Conservation (phyloP, 2,797 vertebrate species). For the Acanthurus tractus region DNA sequence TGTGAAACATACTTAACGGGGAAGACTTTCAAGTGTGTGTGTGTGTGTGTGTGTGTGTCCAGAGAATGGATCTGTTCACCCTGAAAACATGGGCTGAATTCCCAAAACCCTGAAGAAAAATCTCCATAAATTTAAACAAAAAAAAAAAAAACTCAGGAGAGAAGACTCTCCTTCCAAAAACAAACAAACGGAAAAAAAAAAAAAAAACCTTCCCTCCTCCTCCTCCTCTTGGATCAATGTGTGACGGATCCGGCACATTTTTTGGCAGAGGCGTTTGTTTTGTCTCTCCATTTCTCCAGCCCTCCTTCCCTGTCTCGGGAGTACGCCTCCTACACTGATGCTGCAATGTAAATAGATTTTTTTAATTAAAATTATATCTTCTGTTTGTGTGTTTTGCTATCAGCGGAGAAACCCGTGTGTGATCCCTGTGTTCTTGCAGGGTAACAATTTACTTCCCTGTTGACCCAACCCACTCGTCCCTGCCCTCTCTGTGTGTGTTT, state of each 20-base stretch:
- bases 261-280: constrained; percentile 71
- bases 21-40: constrained; percentile 6
- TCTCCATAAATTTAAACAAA: constrained; percentile 39
- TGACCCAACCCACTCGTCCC: constrained; percentile 49
- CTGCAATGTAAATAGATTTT: constrained; percentile 66
- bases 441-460: constrained; percentile 56
- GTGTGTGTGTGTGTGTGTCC: constrained; percentile 30
- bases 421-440: constrained; percentile 40
- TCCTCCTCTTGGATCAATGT: constrained; percentile 62
- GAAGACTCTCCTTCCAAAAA: constrained; percentile 40
- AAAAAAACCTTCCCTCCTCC: background rate
- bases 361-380: constrained; percentile 73
- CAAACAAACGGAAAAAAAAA: too few relatives aligned
- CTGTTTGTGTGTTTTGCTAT: constrained; percentile 44
- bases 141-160: constrained; percentile 35
- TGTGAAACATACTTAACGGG: constrained; percentile 18
- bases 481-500: constrained; percentile 43
- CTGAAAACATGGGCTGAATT: constrained; percentile 50
- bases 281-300: constrained; percentile 53
- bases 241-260: constrained; percentile 39
- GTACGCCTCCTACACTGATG: constrained; percentile 25
- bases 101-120: constrained; percentile 57
- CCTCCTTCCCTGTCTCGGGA: constrained; percentile 41
- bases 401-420: constrained; percentile 27
- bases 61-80: constrained; percentile 39